Conservation (phyloP, 2,113 vertebrate genomes). For the Sclerurus mexicanus region DNA sequence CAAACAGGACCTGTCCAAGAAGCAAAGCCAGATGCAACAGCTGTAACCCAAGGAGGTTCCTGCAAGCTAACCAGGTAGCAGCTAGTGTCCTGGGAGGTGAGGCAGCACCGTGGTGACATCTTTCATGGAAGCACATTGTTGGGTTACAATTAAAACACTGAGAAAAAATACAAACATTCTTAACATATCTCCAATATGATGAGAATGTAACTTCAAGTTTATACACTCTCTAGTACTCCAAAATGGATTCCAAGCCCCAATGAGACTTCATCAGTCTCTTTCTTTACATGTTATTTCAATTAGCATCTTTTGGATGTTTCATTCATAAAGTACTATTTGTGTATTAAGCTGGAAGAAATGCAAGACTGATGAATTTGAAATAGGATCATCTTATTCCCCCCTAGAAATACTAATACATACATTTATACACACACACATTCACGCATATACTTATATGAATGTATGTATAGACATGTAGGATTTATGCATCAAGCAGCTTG, state of each 20-base stretch:
- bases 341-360: background rate
- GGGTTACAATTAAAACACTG: background rate
- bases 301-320: background rate
- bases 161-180: background rate
- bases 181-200: background rate
- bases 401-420: background rate
- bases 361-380: background rate
- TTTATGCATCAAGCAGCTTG: background rate
- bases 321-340: background rate
- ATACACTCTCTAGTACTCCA: background rate
- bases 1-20: background rate
- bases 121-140: background rate
- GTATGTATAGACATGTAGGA: accelerated
- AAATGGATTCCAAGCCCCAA: background rate
- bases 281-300: background rate
- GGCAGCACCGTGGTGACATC: background rate
- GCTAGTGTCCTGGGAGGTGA: background rate
- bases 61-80: background rate
- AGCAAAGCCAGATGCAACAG: background rate
- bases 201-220: background rate
- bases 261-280: background rate
- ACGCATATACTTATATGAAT: background rate
- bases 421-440: background rate
- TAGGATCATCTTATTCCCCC: background rate
- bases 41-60: background rate